phyloP scores from a whole-genome alignment of 2,113 vertebrate genomes.

The Gopherus flavomarginatus region DNA sequence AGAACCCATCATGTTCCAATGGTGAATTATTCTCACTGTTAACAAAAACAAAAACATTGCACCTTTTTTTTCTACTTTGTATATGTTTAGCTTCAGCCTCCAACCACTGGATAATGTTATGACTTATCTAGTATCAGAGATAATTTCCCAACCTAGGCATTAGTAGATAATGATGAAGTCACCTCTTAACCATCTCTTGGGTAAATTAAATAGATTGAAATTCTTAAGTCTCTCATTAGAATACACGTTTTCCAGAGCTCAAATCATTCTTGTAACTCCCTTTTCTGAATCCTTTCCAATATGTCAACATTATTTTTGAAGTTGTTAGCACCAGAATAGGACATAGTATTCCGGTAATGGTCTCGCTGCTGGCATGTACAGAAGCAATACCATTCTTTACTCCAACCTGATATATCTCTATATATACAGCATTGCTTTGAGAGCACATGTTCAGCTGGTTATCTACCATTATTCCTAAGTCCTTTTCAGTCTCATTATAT shows the following conservation, averaged over 20 bases:
- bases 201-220: not conserved
- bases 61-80: not conserved
- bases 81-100: slow-evolving; percentile 20
- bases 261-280: not conserved
- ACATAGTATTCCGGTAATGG: not conserved
- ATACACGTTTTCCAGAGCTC: not conserved
- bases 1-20: not conserved
- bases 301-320: not conserved
- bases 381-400: not conserved
- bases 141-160: not conserved
- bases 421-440: accelerated
- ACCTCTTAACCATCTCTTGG: not conserved
- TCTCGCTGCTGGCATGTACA: not conserved
- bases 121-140: not conserved
- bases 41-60: not conserved
- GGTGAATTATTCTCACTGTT: slow-evolving; percentile 34
- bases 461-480: accelerated
- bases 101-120: slow-evolving; percentile 29
- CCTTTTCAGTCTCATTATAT: accelerated
- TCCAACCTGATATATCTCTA: accelerated
- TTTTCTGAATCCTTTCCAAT: not conserved
- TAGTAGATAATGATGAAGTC: not conserved
- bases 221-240: not conserved
- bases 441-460: accelerated
- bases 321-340: not conserved